Conservation (phyloP, 1,140 invertebrate species). For the Tetramorium alpestre region DNA sequence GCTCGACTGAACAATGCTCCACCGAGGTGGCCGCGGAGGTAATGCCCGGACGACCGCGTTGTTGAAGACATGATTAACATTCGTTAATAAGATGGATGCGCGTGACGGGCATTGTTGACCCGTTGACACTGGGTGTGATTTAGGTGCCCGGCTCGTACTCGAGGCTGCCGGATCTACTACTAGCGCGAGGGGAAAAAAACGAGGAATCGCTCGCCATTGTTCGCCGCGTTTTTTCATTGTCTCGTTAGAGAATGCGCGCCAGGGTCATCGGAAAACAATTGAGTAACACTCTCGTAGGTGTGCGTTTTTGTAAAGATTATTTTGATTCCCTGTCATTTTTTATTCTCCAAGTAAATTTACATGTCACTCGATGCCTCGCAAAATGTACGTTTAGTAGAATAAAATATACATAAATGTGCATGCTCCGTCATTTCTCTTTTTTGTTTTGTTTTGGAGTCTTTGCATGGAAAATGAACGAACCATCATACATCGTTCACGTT, state of each 20-base stretch:
- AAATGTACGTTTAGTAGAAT: neutral
- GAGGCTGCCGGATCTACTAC: constrained; percentile 61
- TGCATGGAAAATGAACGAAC: neutral
- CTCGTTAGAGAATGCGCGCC: constrained; percentile 30
- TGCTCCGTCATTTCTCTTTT: neutral
- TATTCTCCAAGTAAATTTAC: neutral
- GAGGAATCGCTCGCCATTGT: constrained; percentile 58
- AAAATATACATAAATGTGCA: neutral
- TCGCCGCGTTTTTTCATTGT: constrained; percentile 22
- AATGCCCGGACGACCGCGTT: constrained; percentile 84
- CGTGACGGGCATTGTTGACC: constrained; percentile 83
- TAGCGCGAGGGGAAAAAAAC: constrained; percentile 3
- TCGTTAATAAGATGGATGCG: constrained; percentile 86
- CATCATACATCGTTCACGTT: neutral
- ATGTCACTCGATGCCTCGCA: neutral
- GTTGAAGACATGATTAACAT: constrained; percentile 86
- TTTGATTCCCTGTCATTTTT: neutral
- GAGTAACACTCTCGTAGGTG: neutral
- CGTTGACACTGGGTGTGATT: constrained; percentile 80
- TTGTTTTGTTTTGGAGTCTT: neutral
- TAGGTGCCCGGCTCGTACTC: constrained; percentile 67
- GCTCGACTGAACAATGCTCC: constrained; percentile 76
- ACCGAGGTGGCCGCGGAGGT: constrained; percentile 83
- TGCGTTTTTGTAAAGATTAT: neutral
- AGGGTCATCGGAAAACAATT: constrained; percentile 3